Evolutionary conservation across 2,797 vertebrate species (phyloP).

Genomic region (Danio kyathit): DNA sequence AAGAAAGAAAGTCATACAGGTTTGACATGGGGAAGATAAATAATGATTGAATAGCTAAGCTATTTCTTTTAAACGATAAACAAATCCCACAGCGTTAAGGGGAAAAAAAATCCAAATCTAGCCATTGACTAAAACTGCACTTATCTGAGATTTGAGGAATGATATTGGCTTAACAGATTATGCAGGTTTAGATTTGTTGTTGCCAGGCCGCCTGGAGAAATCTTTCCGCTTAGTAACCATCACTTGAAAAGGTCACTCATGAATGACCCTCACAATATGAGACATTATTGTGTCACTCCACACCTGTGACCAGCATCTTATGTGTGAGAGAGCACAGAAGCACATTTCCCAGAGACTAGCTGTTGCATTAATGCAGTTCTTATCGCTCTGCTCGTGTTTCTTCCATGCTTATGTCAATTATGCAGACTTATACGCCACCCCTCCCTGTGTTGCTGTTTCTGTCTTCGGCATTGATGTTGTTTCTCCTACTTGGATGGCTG

Average conservation of each 20-base stretch:
- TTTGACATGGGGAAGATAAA: background rate
- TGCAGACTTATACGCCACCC: background rate
- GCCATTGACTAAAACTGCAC: background rate
- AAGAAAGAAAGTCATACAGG: background rate
- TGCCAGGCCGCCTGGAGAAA: conserved; percentile 1
- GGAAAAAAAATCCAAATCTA: background rate
- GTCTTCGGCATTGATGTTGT: conserved; percentile 19
- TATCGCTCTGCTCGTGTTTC: background rate
- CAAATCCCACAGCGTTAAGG: background rate
- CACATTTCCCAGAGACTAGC: background rate
- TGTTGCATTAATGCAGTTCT: background rate
- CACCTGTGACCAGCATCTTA: conserved; percentile 7
- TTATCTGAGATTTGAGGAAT: background rate
- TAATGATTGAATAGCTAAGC: background rate
- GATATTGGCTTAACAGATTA: background rate
- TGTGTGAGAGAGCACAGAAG: background rate
- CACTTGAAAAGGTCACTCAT: background rate
- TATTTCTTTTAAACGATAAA: background rate
- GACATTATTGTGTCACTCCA: conserved; percentile 14
- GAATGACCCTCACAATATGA: conserved; percentile 2
- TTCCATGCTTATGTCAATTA: background rate
- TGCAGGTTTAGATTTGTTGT: background rate
- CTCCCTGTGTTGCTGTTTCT: background rate
- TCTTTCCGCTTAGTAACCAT: conserved; percentile 1
- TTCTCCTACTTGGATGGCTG: background rate